phyloP scores from a whole-genome alignment of 92 coral and sea anemone species.

The Palythoa grandis region DNA sequence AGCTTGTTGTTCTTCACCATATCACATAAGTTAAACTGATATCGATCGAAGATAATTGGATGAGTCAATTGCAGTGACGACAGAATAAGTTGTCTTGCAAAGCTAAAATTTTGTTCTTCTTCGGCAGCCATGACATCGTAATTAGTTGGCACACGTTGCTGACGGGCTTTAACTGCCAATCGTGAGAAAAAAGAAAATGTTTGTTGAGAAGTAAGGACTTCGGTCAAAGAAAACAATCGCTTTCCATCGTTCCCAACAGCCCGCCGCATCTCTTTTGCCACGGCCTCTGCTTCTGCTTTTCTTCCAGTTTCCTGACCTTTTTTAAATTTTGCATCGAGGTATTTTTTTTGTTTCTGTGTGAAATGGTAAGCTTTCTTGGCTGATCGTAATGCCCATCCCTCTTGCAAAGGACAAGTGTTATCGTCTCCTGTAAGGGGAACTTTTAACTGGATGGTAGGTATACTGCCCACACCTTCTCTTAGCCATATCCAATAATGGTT shows the following conservation, averaged over 20 bases:
- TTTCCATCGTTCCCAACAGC: slow-evolving; percentile 41
- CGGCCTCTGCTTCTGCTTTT: not conserved
- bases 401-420: too few relatives aligned
- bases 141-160: slow-evolving; percentile 13
- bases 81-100: slow-evolving; percentile 20
- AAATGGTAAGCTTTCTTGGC: too few relatives aligned
- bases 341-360: too few relatives aligned
- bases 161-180: slow-evolving; percentile 38
- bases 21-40: slow-evolving; percentile 11
- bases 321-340: too few relatives aligned
- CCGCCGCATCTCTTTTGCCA: slow-evolving; percentile 48
- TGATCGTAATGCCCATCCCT: too few relatives aligned
- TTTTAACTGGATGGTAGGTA: too few relatives aligned
- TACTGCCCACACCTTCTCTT: too few relatives aligned
- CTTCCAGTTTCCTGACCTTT: too few relatives aligned
- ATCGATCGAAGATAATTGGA: slow-evolving; percentile 32
- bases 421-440: too few relatives aligned
- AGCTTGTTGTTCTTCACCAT: not conserved
- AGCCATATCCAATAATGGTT: too few relatives aligned
- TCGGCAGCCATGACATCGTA: slow-evolving; percentile 22
- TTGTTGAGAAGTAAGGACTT: slow-evolving; percentile 44
- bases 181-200: slow-evolving; percentile 40
- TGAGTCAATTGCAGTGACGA: slow-evolving; percentile 31
- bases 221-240: slow-evolving; percentile 31
- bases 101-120: slow-evolving; percentile 30